Conservation (phyloP, 1,140 invertebrate species). For the Drosophila quadrilineata region DNA sequence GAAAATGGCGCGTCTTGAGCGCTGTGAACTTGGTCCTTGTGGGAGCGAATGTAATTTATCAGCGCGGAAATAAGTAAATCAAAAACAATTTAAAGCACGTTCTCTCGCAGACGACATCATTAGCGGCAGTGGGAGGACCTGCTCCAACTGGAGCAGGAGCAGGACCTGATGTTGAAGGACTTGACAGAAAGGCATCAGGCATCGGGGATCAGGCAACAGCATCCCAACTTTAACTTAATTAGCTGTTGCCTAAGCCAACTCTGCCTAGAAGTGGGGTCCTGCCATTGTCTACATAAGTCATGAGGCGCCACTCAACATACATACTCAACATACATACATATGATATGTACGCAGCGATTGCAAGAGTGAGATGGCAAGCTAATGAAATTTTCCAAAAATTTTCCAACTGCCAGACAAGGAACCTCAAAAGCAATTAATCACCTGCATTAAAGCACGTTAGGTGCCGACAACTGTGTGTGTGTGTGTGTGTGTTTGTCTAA, state of each 20-base stretch:
- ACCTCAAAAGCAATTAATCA: conserved; percentile 79
- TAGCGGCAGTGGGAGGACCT: conserved; percentile 32
- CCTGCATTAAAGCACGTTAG: conserved; percentile 77
- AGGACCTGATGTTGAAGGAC: no score
- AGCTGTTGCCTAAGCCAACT: conserved; percentile 60
- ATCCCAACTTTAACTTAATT: conserved; percentile 71
- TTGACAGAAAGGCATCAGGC: no score
- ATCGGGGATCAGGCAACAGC: neutral
- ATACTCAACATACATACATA: neutral
- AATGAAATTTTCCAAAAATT: conserved; percentile 77
- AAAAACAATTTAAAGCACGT: conserved; percentile 77
- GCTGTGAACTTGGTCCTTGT: conserved; percentile 55
- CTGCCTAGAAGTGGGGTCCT: conserved; percentile 53
- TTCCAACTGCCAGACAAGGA: conserved; percentile 65
- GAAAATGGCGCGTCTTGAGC: conserved; percentile 65
- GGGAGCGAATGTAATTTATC: conserved; percentile 74
- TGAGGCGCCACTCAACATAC: conserved; percentile 11
- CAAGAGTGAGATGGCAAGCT: conserved; percentile 19
- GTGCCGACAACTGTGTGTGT: conserved; percentile 51
- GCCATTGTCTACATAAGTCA: conserved; percentile 69
- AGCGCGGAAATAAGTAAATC: conserved; percentile 78
- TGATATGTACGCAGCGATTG: neutral
- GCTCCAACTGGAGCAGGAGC: neutral
- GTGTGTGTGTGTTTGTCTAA: conserved; percentile 28
- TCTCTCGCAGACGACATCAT: conserved; percentile 49